Conservation (phyloP, 2,888 invertebrate species). For the Octonoba sinensis region DNA sequence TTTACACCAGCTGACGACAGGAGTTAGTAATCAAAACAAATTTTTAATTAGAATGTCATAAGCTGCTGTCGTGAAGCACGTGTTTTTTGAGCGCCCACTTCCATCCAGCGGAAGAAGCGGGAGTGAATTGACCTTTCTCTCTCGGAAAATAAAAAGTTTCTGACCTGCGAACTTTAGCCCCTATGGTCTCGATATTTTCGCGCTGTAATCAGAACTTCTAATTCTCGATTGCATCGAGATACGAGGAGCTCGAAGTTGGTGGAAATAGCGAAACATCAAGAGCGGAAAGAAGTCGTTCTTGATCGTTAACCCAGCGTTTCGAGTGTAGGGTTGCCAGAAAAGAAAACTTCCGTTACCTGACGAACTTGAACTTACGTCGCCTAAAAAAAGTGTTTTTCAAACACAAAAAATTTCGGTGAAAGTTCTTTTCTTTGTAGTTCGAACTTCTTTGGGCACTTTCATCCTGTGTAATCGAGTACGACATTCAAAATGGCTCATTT, state of each 20-base stretch:
- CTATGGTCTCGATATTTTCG: constrained; percentile 7
- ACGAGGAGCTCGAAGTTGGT: no score
- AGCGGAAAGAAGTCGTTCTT: constrained; percentile 12
- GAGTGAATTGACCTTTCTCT: constrained; percentile 3
- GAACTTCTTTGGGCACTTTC: no score
- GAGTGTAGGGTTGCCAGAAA: constrained; percentile 45
- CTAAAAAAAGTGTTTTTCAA: constrained; percentile 5
- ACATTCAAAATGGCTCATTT: no score
- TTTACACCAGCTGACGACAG: background rate
- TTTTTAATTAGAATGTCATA: background rate
- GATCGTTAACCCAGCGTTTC: background rate
- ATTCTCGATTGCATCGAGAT: background rate
- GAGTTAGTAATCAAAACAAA: constrained; percentile 3
- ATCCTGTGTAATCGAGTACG: no score
- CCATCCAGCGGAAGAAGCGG: constrained; percentile 17
- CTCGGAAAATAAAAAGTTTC: constrained; percentile 13
- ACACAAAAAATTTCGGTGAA: background rate
- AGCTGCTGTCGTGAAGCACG: no score
- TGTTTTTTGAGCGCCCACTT: background rate
- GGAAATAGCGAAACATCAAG: background rate
- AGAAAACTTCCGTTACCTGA: background rate
- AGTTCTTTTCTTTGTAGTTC: background rate
- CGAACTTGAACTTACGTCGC: no score
- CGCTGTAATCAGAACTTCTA: constrained; percentile 36
- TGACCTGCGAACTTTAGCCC: constrained; percentile 39